A percentile compares a stretch with the other conserved stretches of the same genome.
Evolutionary conservation across 2,888 invertebrate species (phyloP).

Genomic region (Limenitis camilla): DNA sequence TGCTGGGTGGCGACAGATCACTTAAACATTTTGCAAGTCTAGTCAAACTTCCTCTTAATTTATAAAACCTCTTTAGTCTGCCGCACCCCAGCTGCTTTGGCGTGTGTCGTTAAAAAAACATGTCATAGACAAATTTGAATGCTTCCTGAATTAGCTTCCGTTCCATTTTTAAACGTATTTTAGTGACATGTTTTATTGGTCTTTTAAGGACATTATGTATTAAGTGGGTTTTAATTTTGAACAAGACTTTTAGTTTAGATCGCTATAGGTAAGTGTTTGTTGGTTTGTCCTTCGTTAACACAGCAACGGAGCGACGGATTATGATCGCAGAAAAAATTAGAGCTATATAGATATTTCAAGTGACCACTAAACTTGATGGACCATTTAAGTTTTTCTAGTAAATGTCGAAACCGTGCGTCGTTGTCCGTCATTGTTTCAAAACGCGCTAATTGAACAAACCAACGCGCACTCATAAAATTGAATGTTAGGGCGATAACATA

Average conservation of each 20-base stretch:
- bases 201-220: constrained; percentile 13
- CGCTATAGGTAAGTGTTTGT: neutral
- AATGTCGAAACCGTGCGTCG: constrained; percentile 30
- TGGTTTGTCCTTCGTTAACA: neutral
- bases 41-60: constrained; percentile 56
- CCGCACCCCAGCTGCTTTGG: constrained; percentile 50
- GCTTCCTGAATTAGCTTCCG: constrained; percentile 36
- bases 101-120: constrained; percentile 50
- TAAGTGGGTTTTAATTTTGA: constrained; percentile 3
- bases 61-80: constrained; percentile 32
- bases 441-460: constrained; percentile 30
- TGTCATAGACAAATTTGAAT: constrained; percentile 37
- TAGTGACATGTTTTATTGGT: constrained; percentile 25
- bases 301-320: neutral
- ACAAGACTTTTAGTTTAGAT: neutral
- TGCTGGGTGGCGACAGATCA: constrained; percentile 72
- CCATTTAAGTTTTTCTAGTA: constrained; percentile 14
- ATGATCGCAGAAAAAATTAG: neutral
- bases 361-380: constrained; percentile 13
- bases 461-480: too few relatives aligned
- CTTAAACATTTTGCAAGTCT: constrained; percentile 71
- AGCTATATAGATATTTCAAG: neutral
- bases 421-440: constrained; percentile 36
- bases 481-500: too few relatives aligned
- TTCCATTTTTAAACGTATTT: constrained; percentile 25